These are phyloP conservation scores for Sepiola atlantica DNA, from an alignment of 2,888 invertebrate genomes.

Conservation along the genomic window DNA sequence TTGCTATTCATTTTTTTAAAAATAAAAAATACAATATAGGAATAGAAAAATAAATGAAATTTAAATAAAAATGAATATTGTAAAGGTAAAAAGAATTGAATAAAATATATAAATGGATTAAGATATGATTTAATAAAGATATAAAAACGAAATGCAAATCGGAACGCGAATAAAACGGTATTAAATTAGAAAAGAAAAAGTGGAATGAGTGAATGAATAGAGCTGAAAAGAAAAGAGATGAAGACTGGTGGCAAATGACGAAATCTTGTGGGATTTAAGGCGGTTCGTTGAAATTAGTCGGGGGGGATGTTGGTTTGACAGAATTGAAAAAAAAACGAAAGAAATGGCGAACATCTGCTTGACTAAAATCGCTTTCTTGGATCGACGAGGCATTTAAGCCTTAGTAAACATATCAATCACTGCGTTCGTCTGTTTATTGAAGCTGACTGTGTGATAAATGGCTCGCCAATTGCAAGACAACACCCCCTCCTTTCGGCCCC, in stretches of 20 bases:
- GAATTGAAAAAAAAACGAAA: neutral
- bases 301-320: slow-evolving; percentile 2
- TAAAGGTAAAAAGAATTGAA: no score
- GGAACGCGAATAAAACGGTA: neutral
- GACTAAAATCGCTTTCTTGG: neutral
- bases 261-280: neutral
- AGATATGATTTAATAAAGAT: no score
- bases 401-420: slow-evolving; percentile 13
- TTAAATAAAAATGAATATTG: no score
- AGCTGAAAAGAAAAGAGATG: neutral
- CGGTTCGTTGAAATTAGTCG: neutral
- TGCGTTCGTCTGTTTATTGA: slow-evolving; percentile 4
- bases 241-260: neutral
- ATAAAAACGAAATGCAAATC: no score
- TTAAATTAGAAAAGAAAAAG: neutral
- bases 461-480: neutral
- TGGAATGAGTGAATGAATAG: neutral
- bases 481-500: neutral
- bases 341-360: slow-evolving; percentile 11
- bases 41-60: neutral
- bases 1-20: no score
- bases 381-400: slow-evolving; percentile 6
- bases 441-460: slow-evolving; percentile 13
- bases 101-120: no score
- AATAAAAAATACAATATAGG: neutral